Evolutionary conservation across 2,888 invertebrate genomes (phyloP).

Genomic region (Eledona agricola): DNA sequence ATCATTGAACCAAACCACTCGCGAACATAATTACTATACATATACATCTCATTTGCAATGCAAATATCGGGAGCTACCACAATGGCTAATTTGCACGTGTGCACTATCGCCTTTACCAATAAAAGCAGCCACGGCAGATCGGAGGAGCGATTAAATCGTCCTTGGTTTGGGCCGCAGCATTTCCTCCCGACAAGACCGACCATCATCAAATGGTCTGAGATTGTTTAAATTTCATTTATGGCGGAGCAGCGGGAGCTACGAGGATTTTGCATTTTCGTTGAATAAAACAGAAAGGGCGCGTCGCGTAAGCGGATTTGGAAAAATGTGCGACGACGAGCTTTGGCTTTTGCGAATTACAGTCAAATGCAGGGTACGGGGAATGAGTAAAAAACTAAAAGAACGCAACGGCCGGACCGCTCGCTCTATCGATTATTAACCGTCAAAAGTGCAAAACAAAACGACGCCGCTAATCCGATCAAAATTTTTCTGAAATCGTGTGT

Average conservation of each 20-base stretch:
- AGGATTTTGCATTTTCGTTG: no score
- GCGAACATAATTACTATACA: conserved; percentile 22
- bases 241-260: no score
- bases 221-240: no score
- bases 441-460: conserved; percentile 8
- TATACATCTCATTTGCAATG: conserved; percentile 16
- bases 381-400: conserved; percentile 3
- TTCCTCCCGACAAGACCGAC: no score
- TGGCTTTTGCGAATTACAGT: conserved; percentile 2
- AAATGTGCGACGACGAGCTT: no score
- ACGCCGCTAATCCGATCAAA: conserved; percentile 7
- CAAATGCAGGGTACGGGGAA: neutral
- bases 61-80: conserved; percentile 22
- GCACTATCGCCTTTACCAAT: conserved; percentile 12
- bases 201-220: no score
- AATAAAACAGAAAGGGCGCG: no score
- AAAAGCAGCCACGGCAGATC: conserved; percentile 27
- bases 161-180: conserved; percentile 15
- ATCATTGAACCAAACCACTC: conserved; percentile 21
- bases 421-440: conserved; percentile 20
- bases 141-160: conserved; percentile 10
- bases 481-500: conserved; percentile 6
- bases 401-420: conserved; percentile 12
- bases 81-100: conserved; percentile 30
- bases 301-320: no score